Percentiles rank a stretch among this genome's conserved stretches.
These are phyloP conservation scores for Sesamia nonagrioides DNA, from an alignment of 1,140 invertebrate species.

Conservation along the genomic window DNA sequence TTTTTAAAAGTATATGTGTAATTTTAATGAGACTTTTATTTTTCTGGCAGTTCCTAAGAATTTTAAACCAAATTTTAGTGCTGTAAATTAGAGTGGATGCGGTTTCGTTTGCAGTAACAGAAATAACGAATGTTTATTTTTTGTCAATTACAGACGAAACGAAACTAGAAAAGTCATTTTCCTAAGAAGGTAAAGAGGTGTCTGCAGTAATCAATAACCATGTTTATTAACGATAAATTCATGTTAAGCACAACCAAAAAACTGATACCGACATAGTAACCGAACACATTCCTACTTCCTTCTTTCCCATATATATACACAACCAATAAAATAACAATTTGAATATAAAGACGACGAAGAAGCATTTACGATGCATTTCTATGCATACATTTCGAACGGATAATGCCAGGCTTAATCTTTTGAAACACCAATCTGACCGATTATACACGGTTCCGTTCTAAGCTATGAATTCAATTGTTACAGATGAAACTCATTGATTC, in stretches of 20 bases:
- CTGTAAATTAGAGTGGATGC: too few relatives aligned
- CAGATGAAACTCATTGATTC: conserved; percentile 77
- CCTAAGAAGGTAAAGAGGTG: not conserved
- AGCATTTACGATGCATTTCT: conserved; percentile 36
- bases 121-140: too few relatives aligned
- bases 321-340: conserved; percentile 15
- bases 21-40: conserved; percentile 55
- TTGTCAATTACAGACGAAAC: too few relatives aligned
- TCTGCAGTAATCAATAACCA: not conserved
- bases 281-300: conserved; percentile 7
- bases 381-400: conserved; percentile 42
- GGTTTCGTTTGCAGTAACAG: too few relatives aligned
- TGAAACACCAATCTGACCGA: conserved; percentile 78
- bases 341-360: conserved; percentile 34
- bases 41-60: not conserved
- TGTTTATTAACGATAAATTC: not conserved
- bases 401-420: conserved; percentile 57
- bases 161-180: not conserved
- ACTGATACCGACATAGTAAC: too few relatives aligned
- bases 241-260: not conserved
- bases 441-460: conserved; percentile 75
- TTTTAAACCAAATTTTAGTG: too few relatives aligned
- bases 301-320: conserved; percentile 12
- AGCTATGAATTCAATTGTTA: conserved; percentile 78
- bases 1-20: conserved; percentile 12